Percentiles rank a stretch among this genome's conserved stretches.
Conservation (phyloP, 2,113 vertebrate genomes). For the Eira barbara region DNA sequence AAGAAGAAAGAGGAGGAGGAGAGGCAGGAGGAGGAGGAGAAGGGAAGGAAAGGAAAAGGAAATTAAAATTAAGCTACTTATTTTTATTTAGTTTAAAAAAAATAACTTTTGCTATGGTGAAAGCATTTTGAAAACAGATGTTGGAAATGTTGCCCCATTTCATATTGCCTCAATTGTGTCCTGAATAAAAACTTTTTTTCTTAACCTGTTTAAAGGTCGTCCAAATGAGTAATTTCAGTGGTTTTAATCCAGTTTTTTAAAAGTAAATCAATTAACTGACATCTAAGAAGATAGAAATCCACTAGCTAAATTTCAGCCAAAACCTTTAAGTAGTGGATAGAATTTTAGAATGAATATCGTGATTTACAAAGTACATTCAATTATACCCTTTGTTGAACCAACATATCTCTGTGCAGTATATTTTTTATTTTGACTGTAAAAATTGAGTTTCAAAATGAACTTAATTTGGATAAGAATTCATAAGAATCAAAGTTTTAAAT, state of each 20-base stretch:
- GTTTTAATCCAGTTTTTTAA: constrained; percentile 24
- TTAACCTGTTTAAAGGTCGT: neutral
- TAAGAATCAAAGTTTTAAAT: constrained; percentile 32
- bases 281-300: constrained; percentile 13
- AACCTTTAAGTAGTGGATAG: neutral
- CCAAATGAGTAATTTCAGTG: neutral
- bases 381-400: neutral
- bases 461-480: constrained; percentile 4
- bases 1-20: too few species aligned
- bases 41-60: neutral
- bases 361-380: constrained; percentile 12
- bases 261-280: neutral
- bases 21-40: too few species aligned
- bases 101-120: neutral
- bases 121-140: constrained; percentile 23
- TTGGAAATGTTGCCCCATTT: neutral
- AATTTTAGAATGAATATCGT: constrained; percentile 20
- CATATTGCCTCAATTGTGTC: neutral
- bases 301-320: constrained; percentile 17
- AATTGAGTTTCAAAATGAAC: constrained; percentile 26
- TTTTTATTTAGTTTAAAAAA: constrained; percentile 1
- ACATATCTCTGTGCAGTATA: neutral
- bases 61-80: neutral
- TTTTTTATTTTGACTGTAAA: constrained; percentile 27
- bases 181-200: neutral